Conservation (phyloP, 2,888 invertebrate genomes). For the Euplexia lucipara region DNA sequence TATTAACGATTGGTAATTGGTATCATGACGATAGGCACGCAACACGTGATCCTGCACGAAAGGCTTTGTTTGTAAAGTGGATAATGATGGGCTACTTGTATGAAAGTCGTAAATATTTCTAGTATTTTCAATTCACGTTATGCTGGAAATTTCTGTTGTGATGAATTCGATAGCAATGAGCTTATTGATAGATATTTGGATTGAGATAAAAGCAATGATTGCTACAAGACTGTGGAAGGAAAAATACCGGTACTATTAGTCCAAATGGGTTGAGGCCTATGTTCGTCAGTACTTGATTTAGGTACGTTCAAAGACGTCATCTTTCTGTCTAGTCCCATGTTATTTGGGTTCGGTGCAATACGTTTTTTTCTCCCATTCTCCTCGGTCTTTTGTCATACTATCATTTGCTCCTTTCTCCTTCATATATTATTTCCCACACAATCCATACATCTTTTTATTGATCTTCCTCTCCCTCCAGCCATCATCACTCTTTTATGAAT, state of each 20-base stretch:
- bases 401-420: too few relatives aligned
- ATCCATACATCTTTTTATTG: too few relatives aligned
- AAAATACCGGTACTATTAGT: neutral
- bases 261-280: neutral
- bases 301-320: neutral
- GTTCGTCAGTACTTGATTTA: neutral
- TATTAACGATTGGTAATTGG: conserved; percentile 52
- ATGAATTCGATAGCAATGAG: too few relatives aligned
- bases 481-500: too few relatives aligned
- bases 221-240: neutral
- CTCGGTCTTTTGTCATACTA: too few relatives aligned
- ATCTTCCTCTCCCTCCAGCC: too few relatives aligned
- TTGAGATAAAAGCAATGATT: neutral
- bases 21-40: conserved; percentile 27
- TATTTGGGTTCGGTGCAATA: too few relatives aligned
- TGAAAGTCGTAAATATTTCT: conserved; percentile 8
- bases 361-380: too few relatives aligned
- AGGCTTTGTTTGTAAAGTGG: conserved; percentile 49
- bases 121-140: conserved; percentile 9
- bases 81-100: conserved; percentile 27
- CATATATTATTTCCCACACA: too few relatives aligned
- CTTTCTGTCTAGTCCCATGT: too few relatives aligned
- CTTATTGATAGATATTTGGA: neutral
- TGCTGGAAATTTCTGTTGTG: too few relatives aligned
- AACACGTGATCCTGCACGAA: conserved; percentile 44